phyloP scores from a whole-genome alignment of 2,888 invertebrate species.

The Ophion obscuratus region DNA sequence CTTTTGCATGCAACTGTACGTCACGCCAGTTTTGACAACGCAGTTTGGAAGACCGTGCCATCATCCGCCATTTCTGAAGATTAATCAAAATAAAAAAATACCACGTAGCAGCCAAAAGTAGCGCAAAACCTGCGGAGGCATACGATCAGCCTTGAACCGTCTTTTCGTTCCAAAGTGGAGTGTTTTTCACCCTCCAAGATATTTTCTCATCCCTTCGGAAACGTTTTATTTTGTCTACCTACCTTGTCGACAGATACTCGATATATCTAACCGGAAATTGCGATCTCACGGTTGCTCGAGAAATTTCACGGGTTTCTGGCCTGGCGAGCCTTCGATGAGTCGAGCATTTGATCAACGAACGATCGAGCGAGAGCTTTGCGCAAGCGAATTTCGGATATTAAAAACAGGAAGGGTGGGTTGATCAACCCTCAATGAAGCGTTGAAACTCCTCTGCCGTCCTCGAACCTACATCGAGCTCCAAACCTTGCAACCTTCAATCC shows the following conservation, averaged over 20 bases:
- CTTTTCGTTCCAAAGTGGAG: neutral
- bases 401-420: neutral
- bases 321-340: neutral
- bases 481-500: slow-evolving; percentile 13
- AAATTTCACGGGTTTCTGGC: neutral
- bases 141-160: neutral
- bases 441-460: neutral
- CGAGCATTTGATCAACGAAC: neutral
- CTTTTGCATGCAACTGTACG: too few relatives aligned
- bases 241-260: neutral
- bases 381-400: neutral
- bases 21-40: too few relatives aligned
- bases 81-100: too few relatives aligned
- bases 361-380: neutral
- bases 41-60: too few relatives aligned
- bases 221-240: neutral
- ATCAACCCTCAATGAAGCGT: neutral
- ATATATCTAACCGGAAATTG: neutral
- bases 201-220: neutral
- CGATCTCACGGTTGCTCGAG: neutral
- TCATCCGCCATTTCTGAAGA: too few relatives aligned
- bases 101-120: too few relatives aligned
- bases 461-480: neutral
- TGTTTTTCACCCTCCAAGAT: neutral
- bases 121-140: neutral